A percentile compares a stretch with the other conserved stretches of the same genome.
Evolutionary conservation across 2,113 vertebrate species (phyloP).

Genomic region (Pluvialis apricaria): DNA sequence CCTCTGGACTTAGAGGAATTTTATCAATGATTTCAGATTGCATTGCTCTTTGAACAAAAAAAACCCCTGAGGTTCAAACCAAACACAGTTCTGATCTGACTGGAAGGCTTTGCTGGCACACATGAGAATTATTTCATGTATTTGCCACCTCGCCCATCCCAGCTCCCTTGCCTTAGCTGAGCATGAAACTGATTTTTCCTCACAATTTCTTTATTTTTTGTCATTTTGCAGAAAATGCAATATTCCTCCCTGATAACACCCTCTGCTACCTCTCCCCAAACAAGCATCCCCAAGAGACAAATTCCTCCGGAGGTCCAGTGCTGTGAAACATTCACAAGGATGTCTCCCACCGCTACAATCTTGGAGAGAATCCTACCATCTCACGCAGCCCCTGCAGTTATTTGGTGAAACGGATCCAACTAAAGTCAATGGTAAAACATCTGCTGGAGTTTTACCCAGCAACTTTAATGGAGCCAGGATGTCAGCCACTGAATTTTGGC

Average conservation of each 20-base stretch:
- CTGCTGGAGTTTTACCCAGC: constrained; percentile 62
- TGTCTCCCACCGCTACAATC: constrained; percentile 30
- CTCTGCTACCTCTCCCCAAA: not conserved
- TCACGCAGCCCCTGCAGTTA: constrained; percentile 43
- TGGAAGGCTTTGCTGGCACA: not conserved
- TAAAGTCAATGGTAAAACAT: constrained; percentile 63
- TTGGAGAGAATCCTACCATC: constrained; percentile 52
- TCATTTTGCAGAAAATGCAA: not conserved
- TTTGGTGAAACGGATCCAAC: constrained; percentile 51
- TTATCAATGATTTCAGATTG: not conserved
- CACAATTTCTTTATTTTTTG: not conserved
- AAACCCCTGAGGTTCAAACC: not conserved
- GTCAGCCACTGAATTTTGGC: constrained; percentile 62
- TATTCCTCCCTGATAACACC: not conserved
- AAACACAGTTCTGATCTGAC: not conserved
- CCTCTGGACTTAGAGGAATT: not conserved
- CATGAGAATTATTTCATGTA: not conserved
- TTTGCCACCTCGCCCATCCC: not conserved
- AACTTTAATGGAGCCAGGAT: constrained; percentile 57
- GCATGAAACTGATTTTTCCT: not conserved
- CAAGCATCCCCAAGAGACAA: constrained; percentile 18
- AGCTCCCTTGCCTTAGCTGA: not conserved
- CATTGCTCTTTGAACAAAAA: not conserved
- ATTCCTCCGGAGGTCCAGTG: not conserved
- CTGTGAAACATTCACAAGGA: constrained; percentile 49